Conservation (phyloP, 2,888 invertebrate species). For the Trachelus tabidus region DNA sequence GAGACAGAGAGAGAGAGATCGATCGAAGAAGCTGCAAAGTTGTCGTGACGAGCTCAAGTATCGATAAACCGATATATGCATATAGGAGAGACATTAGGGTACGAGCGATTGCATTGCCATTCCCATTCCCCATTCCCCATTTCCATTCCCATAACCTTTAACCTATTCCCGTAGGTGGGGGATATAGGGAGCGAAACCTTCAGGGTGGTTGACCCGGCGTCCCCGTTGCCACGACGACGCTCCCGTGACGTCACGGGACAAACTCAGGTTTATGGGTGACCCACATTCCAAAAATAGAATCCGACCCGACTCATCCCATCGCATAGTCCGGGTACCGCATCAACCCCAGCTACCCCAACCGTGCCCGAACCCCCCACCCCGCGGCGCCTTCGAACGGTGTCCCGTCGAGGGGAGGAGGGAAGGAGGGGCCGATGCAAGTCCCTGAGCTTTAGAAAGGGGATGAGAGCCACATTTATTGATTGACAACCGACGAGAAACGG, state of each 20-base stretch:
- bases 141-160: conserved; percentile 30
- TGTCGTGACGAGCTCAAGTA: too few species aligned
- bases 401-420: too few species aligned
- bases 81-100: neutral
- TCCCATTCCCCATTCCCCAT: conserved; percentile 27
- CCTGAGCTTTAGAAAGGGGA: neutral
- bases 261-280: conserved; percentile 64
- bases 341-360: neutral
- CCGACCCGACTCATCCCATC: conserved; percentile 29
- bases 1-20: neutral
- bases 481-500: conserved; percentile 21
- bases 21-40: too few species aligned
- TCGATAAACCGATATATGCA: too few species aligned
- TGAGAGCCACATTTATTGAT: conserved; percentile 22
- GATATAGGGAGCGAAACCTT: neutral
- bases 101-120: neutral
- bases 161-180: conserved; percentile 25
- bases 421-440: neutral
- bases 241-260: conserved; percentile 65
- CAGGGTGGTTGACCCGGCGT: conserved; percentile 59
- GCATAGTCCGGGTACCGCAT: conserved; percentile 9
- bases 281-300: conserved; percentile 63
- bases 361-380: conserved; percentile 25
- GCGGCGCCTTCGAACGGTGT: conserved; percentile 5
- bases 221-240: conserved; percentile 62